A percentile compares a stretch with the other conserved stretches of the same genome.
Evolutionary conservation across 2,113 vertebrate genomes (phyloP).

Genomic region (Gavia stellata): DNA sequence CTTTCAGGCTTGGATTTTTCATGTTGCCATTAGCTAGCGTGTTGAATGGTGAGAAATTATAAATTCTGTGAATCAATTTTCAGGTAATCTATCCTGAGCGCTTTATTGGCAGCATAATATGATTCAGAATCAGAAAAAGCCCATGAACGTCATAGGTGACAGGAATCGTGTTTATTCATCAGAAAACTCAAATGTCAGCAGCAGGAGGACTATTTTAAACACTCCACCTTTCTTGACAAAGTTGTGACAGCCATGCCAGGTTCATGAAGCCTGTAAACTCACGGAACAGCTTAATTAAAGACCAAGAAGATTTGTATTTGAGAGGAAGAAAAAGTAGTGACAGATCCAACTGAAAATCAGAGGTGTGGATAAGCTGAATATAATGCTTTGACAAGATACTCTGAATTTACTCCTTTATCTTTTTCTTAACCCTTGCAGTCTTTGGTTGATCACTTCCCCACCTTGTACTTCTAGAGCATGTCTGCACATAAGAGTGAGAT

Average conservation of each 20-base stretch:
- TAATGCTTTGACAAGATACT: neutral
- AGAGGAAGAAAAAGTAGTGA: neutral
- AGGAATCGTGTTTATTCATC: constrained; percentile 22
- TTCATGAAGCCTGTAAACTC: constrained; percentile 1
- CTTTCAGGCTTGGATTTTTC: neutral
- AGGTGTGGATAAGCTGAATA: neutral
- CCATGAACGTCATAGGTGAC: neutral
- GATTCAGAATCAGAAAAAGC: neutral
- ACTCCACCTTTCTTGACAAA: neutral
- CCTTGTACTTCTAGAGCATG: neutral
- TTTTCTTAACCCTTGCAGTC: neutral
- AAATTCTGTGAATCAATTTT: neutral
- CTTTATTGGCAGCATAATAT: neutral
- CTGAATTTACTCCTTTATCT: neutral
- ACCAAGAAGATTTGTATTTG: neutral
- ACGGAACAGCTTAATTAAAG: constrained; percentile 55
- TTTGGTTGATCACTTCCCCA: neutral
- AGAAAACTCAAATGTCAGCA: constrained; percentile 28
- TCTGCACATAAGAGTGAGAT: neutral
- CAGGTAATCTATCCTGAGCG: neutral
- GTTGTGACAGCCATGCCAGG: neutral
- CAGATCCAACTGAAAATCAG: neutral
- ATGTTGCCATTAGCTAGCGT: neutral
- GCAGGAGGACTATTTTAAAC: neutral
- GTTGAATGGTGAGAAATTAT: neutral